Evolutionary conservation across 92 coral and sea anemone genomes (phyloP).

Genomic region (Porites rus): DNA sequence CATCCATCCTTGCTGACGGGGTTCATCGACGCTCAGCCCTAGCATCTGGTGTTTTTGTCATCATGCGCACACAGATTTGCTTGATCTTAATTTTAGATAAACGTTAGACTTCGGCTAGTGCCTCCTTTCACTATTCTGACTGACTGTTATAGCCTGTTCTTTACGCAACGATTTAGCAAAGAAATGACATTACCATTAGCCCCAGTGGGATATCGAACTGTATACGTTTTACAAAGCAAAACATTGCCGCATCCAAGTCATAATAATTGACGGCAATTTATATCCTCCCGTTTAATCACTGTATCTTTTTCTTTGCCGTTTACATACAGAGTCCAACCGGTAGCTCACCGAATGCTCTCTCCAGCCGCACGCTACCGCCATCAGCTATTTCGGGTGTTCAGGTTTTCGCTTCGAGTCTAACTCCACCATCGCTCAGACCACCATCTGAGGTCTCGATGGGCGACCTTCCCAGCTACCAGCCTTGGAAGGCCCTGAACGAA

Average conservation of each 20-base stretch:
- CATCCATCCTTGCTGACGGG: conserved; percentile 28
- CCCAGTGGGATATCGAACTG: conserved; percentile 43
- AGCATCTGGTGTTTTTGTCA: conserved; percentile 30
- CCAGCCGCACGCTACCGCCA: conserved; percentile 71
- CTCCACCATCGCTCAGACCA: conserved; percentile 82
- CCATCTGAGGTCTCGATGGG: conserved; percentile 74
- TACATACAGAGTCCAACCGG: conserved; percentile 81
- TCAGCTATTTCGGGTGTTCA: conserved; percentile 89
- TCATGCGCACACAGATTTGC: conserved; percentile 29
- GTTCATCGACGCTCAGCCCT: neutral
- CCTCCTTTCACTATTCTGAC: neutral
- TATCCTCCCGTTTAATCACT: conserved; percentile 24
- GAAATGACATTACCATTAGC: conserved; percentile 36
- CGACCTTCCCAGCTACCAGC: conserved; percentile 93
- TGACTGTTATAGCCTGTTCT: neutral
- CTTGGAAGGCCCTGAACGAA: conserved; percentile 98
- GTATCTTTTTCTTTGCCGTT: conserved; percentile 32
- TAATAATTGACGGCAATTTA: conserved; percentile 42
- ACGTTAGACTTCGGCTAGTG: conserved; percentile 6
- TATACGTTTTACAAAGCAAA: conserved; percentile 39
- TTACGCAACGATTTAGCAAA: conserved; percentile 9
- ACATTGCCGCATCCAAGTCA: conserved; percentile 44
- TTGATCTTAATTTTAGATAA: conserved; percentile 7
- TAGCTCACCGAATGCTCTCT: conserved; percentile 74
- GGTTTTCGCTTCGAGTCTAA: conserved; percentile 65